A percentile compares a stretch with the other conserved stretches of the same genome.
phyloP scores from a whole-genome alignment of 2,888 invertebrate genomes.

The Polia nebulosa region DNA sequence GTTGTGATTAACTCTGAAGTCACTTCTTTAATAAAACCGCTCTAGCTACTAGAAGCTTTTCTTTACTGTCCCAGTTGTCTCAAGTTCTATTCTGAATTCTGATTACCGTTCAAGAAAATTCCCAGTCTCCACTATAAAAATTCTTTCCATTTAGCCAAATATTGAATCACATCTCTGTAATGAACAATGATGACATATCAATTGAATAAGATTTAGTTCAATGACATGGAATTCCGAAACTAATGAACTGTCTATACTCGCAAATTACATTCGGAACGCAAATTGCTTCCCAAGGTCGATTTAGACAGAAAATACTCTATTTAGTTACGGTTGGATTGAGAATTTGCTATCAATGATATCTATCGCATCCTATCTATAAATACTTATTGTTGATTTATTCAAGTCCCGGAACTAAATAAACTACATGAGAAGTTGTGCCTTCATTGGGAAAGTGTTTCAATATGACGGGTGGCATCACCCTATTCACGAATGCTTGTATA shows the following conservation, averaged over 20 bases:
- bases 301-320: conserved; percentile 26
- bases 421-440: neutral
- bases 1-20: conserved; percentile 42
- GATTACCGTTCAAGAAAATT: neutral
- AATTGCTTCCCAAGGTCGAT: conserved; percentile 48
- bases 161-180: neutral
- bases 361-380: conserved; percentile 3
- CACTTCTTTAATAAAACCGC: conserved; percentile 33
- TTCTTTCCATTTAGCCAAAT: conserved; percentile 1
- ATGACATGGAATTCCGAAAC: conserved; percentile 36
- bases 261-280: conserved; percentile 40
- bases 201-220: conserved; percentile 44
- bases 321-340: conserved; percentile 24
- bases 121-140: no score
- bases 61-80: neutral
- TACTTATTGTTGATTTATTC: neutral
- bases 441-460: neutral
- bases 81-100: neutral
- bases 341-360: conserved; percentile 25
- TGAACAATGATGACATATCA: conserved; percentile 9
- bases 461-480: neutral
- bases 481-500: neutral
- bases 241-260: conserved; percentile 48
- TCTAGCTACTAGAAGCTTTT: conserved; percentile 7
- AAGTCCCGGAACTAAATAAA: neutral